phyloP scores from a whole-genome alignment of 1,140 invertebrate species.

The Adelges cooleyi region DNA sequence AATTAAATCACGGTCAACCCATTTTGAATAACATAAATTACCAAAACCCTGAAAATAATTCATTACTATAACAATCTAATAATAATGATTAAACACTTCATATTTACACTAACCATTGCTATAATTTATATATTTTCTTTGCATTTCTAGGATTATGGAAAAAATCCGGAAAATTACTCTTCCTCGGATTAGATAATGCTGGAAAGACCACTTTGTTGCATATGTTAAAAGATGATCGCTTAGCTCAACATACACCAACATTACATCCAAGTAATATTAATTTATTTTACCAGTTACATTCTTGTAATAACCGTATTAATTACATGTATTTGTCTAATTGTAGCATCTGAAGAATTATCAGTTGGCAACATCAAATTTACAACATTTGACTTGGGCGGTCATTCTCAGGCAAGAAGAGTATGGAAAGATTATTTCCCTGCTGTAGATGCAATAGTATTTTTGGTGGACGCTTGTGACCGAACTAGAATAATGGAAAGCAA shows the following conservation, averaged over 20 bases:
- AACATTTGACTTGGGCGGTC: constrained; percentile 98
- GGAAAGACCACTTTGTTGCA: constrained; percentile 98
- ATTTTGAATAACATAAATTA: too few relatives aligned
- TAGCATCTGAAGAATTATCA: constrained; percentile 88
- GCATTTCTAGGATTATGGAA: constrained; percentile 72
- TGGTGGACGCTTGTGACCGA: constrained; percentile 89
- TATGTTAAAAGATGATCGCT: constrained; percentile 98
- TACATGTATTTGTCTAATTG: too few relatives aligned
- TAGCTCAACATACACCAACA: constrained; percentile 97
- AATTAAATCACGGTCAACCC: too few relatives aligned
- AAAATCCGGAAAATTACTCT: constrained; percentile 95
- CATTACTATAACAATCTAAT: too few relatives aligned
- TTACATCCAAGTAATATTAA: constrained; percentile 88
- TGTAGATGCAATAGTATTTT: constrained; percentile 98
- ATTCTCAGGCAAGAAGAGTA: constrained; percentile 92
- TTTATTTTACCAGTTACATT: too few relatives aligned
- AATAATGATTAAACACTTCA: too few relatives aligned
- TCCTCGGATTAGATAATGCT: constrained; percentile 97
- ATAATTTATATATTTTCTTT: too few relatives aligned
- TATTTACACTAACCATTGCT: too few relatives aligned
- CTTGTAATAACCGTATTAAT: too few relatives aligned
- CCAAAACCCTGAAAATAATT: too few relatives aligned
- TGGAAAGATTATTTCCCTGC: constrained; percentile 99
- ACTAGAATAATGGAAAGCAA: constrained; percentile 83
- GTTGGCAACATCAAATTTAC: constrained; percentile 99